These are phyloP conservation scores for Suricata suricatta DNA, from an alignment of 2,113 vertebrate genomes.

Conservation along the genomic window DNA sequence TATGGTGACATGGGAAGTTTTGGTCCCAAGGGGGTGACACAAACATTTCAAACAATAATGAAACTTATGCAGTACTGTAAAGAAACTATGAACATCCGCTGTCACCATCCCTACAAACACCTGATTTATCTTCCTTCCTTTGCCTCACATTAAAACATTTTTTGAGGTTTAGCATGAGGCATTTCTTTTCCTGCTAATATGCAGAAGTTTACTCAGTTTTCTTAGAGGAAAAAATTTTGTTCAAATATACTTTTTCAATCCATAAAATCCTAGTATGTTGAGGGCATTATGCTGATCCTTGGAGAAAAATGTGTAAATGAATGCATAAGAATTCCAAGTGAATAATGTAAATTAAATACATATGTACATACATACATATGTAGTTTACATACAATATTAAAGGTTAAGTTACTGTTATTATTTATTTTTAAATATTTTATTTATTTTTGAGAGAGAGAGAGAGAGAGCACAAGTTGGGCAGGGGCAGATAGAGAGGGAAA, in stretches of 20 bases:
- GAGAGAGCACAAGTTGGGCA: no score
- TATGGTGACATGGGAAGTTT: neutral
- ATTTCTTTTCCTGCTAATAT: neutral
- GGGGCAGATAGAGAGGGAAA: no score
- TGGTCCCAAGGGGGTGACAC: neutral
- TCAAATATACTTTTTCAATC: conserved; percentile 5
- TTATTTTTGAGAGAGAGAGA: no score
- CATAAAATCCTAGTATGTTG: neutral
- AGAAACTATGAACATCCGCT: neutral
- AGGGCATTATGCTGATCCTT: neutral
- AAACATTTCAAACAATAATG: neutral
- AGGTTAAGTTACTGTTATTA: neutral
- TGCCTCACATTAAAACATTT: neutral
- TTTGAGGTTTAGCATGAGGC: neutral
- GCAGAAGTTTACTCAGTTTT: neutral
- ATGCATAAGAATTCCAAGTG: neutral
- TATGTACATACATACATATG: neutral
- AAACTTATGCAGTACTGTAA: neutral
- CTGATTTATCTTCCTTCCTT: neutral
- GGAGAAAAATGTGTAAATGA: neutral
- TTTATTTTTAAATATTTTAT: no score
- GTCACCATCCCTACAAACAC: neutral
- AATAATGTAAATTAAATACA: neutral
- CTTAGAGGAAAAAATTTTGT: neutral
- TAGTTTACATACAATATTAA: neutral